Evolutionary conservation across 2,888 invertebrate species (phyloP), one percentile per base, ranked within the genome.

Genomic region (Oligia fasciuncula): DNA sequence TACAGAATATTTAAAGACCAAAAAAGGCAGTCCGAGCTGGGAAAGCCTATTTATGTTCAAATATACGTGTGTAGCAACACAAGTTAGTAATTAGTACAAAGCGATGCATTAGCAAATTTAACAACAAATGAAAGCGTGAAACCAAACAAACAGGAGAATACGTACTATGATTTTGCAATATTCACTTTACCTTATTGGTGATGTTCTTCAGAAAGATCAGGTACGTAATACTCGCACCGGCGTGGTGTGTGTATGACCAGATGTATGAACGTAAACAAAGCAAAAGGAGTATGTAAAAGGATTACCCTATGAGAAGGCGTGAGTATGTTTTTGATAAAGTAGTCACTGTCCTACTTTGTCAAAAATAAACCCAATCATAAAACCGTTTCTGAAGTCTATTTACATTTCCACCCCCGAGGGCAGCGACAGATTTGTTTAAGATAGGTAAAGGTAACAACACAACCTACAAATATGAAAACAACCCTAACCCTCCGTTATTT

Each of bases 381-480:
- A 68, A 74, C 29, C n/a, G 19, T 77, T 70, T 63, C 57, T 40
- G 17, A 69, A 73, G 43, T 35, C 13, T 35, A 60, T 84, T 73
- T 73, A 54, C 29, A 62, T 67, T 63, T 66, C 17, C 5, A 51
- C 13, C 54, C 62, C 19, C 5, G 43, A 46, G 51, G 49, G 43
- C 29, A 57, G 49, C 14, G 57, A 67, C 65, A 79, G 40, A 69
- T 84, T 80, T 79, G 85, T 70, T 46, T 57, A 19, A 65, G 73
- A 85, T 54, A 69, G 29, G 40, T 19, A 54, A 40, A 85, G 54
- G 60, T 73, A 70, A 66, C 13, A 40, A 54, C 46, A 74, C 60
- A 70, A 40, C 40, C 46, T 51, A 73, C 77, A 82, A 74, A 87
- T 70, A 76, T 77, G 70, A 72, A 82, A 75, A 85, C 72, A 73